Percentiles rank a stretch among this genome's conserved stretches.
phyloP scores from a whole-genome alignment of 2,888 invertebrate genomes.

The Onchidella celtica region DNA sequence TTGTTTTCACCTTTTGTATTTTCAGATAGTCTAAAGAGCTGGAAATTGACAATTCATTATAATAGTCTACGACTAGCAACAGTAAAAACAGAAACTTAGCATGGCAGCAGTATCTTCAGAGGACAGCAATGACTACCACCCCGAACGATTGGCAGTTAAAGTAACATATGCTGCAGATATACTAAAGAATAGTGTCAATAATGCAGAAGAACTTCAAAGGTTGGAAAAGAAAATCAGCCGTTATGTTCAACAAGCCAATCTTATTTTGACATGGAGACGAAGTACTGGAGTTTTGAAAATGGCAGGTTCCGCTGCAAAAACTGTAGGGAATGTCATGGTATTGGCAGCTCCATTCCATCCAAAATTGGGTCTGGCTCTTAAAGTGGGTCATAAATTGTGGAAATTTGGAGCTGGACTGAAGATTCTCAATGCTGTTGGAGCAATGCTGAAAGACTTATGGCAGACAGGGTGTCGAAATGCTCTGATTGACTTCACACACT shows the following conservation, averaged over 20 bases:
- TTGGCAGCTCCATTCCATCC: constrained; percentile 40
- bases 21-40: no score
- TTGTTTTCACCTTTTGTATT: no score
- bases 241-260: constrained; percentile 23
- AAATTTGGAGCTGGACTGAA: constrained; percentile 42
- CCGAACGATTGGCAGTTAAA: constrained; percentile 40
- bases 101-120: no score
- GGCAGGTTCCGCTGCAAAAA: constrained; percentile 41
- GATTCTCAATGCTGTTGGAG: constrained; percentile 25
- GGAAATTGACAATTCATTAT: no score
- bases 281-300: constrained; percentile 31
- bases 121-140: background rate
- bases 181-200: background rate
- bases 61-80: no score
- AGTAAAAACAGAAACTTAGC: no score
- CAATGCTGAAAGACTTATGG: constrained; percentile 41
- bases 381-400: constrained; percentile 41
- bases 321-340: constrained; percentile 26
- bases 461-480: constrained; percentile 38
- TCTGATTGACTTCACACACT: constrained; percentile 34
- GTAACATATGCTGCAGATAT: constrained; percentile 36
- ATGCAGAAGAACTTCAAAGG: constrained; percentile 23
- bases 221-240: constrained; percentile 17
- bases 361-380: constrained; percentile 17
- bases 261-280: constrained; percentile 41